phyloP scores from a whole-genome alignment of 1,140 invertebrate species.

The Himalopsyche phryganea region DNA sequence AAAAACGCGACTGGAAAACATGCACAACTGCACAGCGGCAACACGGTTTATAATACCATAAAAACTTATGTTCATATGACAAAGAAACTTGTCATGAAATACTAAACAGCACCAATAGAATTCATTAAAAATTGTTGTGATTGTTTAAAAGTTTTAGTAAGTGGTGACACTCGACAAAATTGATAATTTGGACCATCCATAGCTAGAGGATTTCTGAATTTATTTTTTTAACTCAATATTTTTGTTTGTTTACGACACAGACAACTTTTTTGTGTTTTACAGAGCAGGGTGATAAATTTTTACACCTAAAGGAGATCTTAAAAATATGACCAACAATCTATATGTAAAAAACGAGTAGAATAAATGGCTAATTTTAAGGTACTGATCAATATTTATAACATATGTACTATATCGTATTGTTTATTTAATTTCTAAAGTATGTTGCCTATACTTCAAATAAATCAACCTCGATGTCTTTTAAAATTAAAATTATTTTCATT shows the following conservation, averaged over 20 bases:
- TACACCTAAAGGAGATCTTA: slow-evolving; percentile 7
- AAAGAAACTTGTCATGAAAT: not conserved
- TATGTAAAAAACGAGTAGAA: slow-evolving; percentile 13
- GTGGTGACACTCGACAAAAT: slow-evolving; percentile 9
- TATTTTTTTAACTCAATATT: slow-evolving; percentile 17
- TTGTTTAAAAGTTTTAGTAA: slow-evolving; percentile 2
- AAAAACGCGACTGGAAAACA: slow-evolving; percentile 16
- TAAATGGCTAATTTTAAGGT: slow-evolving; percentile 4
- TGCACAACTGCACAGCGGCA: slow-evolving; percentile 15
- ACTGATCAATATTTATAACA: slow-evolving; percentile 2
- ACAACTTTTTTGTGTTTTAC: slow-evolving; percentile 14
- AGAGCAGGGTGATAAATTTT: slow-evolving; percentile 32
- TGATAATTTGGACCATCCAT: slow-evolving; percentile 8
- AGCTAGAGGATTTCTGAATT: slow-evolving; percentile 18
- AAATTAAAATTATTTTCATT: slow-evolving; percentile 15
- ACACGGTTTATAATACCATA: slow-evolving; percentile 6
- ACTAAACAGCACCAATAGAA: slow-evolving; percentile 2
- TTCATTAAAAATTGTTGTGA: slow-evolving; percentile 5
- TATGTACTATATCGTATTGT: slow-evolving; percentile 1
- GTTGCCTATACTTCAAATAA: slow-evolving; percentile 8
- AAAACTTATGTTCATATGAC: not conserved
- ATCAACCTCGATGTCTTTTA: not conserved
- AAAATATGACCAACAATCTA: slow-evolving; percentile 27
- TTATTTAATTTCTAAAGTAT: not conserved
- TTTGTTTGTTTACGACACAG: slow-evolving; percentile 2